Evolutionary conservation across 2,888 invertebrate species (phyloP), one percentile per base, ranked within the genome.

Genomic region (Anaspis maculata): DNA sequence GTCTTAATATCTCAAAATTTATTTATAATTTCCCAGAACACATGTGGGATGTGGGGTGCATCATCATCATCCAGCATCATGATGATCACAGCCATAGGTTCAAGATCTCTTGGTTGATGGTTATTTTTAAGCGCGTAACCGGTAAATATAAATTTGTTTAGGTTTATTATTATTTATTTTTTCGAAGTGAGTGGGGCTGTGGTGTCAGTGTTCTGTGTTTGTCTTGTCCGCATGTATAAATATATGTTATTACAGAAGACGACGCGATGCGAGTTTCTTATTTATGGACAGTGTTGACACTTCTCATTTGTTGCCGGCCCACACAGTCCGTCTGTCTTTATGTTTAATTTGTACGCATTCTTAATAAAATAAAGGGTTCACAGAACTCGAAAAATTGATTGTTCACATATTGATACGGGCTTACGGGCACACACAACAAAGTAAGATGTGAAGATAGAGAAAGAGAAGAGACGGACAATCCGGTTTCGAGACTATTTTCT

Each of bases 241-340:
- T 61, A 61, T 59, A 60, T 61, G 59, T 60, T 62, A 61, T 61
- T 61, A 60, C 57, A 57, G 57, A 55, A 52, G 27, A 12, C n/a
- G n/a, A n/a, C n/a, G 40, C 53, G 52, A 53, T 53, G 54, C 52
- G 51, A 56, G 56, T 56, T 59, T 59, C 57, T 61, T 64, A 64
- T 64, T 64, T 64, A 64, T 63, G 64, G 62, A 61, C 59, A 60
- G 59, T 59, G 61, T 64, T 66, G 66, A 66, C 66, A 61, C 56
- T 59, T 61, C 61, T 61, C 64, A 63, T 64, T 64, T 63, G 64
- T 64, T 59, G 59, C 39, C 60, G 52, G 57, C 62, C 62, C 59
- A 61, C 61, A 62, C 62, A 61, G 42, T 56, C 56, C 53, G 51
- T 56, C 57, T 51, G 54, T 56, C 57, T 59, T 57, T 55, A 48